phyloP scores from a whole-genome alignment of 2,888 invertebrate genomes.

The Panopea generosa region DNA sequence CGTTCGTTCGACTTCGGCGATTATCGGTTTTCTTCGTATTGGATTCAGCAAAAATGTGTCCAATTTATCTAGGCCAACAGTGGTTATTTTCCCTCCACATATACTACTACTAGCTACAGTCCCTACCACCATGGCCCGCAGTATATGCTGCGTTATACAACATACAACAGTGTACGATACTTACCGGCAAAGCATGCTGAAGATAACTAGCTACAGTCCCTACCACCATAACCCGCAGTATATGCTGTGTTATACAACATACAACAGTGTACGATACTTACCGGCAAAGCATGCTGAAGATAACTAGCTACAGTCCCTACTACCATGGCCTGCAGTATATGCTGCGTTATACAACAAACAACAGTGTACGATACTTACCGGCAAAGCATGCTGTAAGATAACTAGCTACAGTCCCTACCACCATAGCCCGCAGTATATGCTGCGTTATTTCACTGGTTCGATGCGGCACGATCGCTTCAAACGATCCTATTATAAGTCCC shows the following conservation, averaged over 20 bases:
- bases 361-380: no score
- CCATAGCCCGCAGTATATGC: slow-evolving; percentile 45
- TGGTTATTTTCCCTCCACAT: no score
- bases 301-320: slow-evolving; percentile 64
- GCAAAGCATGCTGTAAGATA: slow-evolving; percentile 70
- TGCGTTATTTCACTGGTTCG: slow-evolving; percentile 51
- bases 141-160: slow-evolving; percentile 47
- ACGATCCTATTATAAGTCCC: slow-evolving; percentile 59
- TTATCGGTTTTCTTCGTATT: no score
- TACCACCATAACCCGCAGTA: slow-evolving; percentile 49
- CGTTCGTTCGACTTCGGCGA: no score
- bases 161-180: no score
- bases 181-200: slow-evolving; percentile 69
- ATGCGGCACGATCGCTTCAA: slow-evolving; percentile 52
- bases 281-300: slow-evolving; percentile 70
- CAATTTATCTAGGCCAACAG: no score
- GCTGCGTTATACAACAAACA: no score
- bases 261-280: no score
- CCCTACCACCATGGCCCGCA: slow-evolving; percentile 55
- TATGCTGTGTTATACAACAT: slow-evolving; percentile 46
- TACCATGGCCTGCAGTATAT: slow-evolving; percentile 50
- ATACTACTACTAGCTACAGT: slow-evolving; percentile 64
- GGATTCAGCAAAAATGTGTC: no score
- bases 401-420: slow-evolving; percentile 63
- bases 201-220: slow-evolving; percentile 65